Conservation (phyloP, 2,113 vertebrate species). For the Cacatua alba region DNA sequence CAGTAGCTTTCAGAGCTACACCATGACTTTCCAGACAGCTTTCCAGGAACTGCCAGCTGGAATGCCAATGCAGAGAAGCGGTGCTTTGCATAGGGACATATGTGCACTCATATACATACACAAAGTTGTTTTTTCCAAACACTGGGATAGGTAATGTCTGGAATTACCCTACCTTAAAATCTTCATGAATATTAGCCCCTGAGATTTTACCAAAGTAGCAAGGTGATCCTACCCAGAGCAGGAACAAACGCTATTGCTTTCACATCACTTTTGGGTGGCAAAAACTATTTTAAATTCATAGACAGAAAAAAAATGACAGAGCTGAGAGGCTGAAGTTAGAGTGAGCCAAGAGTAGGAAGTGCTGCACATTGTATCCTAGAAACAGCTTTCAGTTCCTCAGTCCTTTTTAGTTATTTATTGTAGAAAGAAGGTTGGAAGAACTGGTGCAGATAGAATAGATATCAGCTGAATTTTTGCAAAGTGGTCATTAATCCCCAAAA, state of each 20-base stretch:
- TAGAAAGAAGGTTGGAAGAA: conserved; percentile 27
- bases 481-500: not conserved
- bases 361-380: conserved; percentile 66
- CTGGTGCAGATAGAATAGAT: conserved; percentile 13
- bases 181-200: not conserved
- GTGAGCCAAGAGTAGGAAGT: conserved; percentile 54
- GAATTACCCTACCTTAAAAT: not conserved
- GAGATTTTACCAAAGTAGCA: not conserved
- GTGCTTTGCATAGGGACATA: not conserved
- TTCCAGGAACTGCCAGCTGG: conserved; percentile 52
- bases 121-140: not conserved
- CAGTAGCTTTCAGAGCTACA: not conserved
- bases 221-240: conserved; percentile 21
- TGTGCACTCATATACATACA: not conserved
- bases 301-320: conserved; percentile 48
- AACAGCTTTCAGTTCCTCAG: conserved; percentile 19
- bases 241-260: conserved; percentile 5
- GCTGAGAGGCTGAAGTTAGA: conserved; percentile 54
- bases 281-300: conserved; percentile 53
- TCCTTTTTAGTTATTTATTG: conserved; percentile 39
- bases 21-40: not conserved
- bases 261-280: not conserved
- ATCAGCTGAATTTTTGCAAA: conserved; percentile 28
- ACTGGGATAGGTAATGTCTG: not conserved
- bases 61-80: not conserved